Percentiles rank a stretch among this genome's conserved stretches.
Evolutionary conservation across 2,113 vertebrate genomes (phyloP).

Genomic region (Oryzias celebensis): DNA sequence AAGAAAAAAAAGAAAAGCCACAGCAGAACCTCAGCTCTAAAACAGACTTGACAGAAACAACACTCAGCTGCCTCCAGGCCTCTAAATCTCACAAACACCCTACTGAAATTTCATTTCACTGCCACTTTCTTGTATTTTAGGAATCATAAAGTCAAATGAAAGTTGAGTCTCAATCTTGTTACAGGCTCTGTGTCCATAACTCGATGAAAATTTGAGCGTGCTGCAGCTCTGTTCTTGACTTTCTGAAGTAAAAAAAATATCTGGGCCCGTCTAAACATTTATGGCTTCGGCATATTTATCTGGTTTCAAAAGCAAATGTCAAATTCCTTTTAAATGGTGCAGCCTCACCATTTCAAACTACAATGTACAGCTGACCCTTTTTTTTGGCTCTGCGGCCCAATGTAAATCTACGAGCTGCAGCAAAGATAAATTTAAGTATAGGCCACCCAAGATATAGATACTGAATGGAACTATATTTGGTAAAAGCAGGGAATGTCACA

Average conservation of each 20-base stretch:
- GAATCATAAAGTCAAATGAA: neutral
- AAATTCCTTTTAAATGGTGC: neutral
- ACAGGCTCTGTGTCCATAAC: neutral
- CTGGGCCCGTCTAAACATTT: slow-evolving; percentile 1
- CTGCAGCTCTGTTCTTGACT: neutral
- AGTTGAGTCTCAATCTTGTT: neutral
- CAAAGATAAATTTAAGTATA: slow-evolving; percentile 12
- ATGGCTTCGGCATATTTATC: neutral
- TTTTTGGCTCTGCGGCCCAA: neutral
- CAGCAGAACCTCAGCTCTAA: too few relatives aligned
- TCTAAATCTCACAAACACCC: too few relatives aligned
- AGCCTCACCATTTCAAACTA: neutral
- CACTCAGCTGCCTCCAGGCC: too few relatives aligned
- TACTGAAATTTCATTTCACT: neutral
- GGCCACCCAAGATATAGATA: neutral
- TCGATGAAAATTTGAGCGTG: neutral
- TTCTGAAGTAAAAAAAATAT: neutral
- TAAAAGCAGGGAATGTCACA: slow-evolving; percentile 17
- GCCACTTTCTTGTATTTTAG: neutral
- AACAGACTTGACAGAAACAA: too few relatives aligned
- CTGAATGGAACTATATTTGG: neutral
- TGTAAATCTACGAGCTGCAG: slow-evolving; percentile 1
- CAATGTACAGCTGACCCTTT: neutral
- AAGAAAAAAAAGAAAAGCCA: too few relatives aligned
- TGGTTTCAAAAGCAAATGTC: neutral